Percentiles rank a stretch among this genome's conserved stretches.
Conservation (phyloP, 2,888 invertebrate species). For the Cecidostiba fungosa region DNA sequence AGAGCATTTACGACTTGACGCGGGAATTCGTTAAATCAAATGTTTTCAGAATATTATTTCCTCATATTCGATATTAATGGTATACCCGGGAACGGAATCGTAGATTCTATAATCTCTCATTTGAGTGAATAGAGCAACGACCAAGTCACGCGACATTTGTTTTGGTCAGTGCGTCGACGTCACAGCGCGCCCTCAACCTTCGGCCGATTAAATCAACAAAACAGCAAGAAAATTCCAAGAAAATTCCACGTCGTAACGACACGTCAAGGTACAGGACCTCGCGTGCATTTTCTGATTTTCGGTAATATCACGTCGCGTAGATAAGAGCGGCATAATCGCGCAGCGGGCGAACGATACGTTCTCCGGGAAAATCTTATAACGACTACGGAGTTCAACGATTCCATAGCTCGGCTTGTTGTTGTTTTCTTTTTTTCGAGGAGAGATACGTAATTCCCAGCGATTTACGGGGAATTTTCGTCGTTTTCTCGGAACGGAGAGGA, state of each 20-base stretch:
- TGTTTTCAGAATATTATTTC: not conserved
- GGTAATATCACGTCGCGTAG: not conserved
- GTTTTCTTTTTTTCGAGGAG: not conserved
- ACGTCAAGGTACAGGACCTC: not conserved
- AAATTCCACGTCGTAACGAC: not conserved
- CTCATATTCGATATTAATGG: not conserved
- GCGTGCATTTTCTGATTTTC: not conserved
- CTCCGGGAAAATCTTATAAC: not conserved
- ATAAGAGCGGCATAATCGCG: not conserved
- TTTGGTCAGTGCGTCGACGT: not conserved
- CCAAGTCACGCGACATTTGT: not conserved
- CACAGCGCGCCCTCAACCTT: not conserved
- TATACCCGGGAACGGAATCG: not conserved
- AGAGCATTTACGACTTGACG: not conserved
- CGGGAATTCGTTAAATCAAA: not conserved
- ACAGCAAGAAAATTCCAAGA: not conserved
- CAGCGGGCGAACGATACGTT: not conserved
- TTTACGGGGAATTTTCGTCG: not conserved
- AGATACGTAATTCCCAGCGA: not conserved
- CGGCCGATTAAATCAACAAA: not conserved
- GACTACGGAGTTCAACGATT: not conserved
- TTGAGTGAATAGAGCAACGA: not conserved
- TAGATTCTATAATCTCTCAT: not conserved
- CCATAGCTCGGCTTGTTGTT: not conserved
- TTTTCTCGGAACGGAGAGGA: not conserved